phyloP scores from a whole-genome alignment of 2,113 vertebrate species.

The Proterorhinus semilunaris region DNA sequence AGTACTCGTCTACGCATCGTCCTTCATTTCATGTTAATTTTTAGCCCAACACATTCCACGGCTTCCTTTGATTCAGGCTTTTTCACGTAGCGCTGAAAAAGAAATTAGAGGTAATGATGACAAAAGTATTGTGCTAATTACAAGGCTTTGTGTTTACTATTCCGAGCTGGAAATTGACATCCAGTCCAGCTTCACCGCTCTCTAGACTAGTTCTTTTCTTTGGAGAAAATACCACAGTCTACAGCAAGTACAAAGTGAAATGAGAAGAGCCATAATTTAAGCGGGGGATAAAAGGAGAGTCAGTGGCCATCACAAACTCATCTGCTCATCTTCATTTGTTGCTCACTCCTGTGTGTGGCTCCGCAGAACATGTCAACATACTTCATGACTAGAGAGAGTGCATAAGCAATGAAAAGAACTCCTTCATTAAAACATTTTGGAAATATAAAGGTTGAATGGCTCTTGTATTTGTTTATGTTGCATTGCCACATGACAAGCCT shows the following conservation, averaged over 20 bases:
- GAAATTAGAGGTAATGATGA: slow-evolving; percentile 68
- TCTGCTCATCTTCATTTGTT: slow-evolving; percentile 70
- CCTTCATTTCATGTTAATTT: slow-evolving; percentile 44
- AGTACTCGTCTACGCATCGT: slow-evolving; percentile 2
- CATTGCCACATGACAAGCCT: too few relatives aligned
- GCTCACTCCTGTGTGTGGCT: slow-evolving; percentile 51
- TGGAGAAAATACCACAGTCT: slow-evolving; percentile 67
- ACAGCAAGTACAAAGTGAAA: slow-evolving; percentile 70
- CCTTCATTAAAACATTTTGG: background rate
- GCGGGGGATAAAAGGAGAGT: slow-evolving; percentile 51
- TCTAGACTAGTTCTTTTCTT: slow-evolving; percentile 46
- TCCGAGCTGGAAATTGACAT: slow-evolving; percentile 73
- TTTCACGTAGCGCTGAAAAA: slow-evolving; percentile 49
- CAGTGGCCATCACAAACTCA: slow-evolving; percentile 53
- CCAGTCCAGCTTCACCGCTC: slow-evolving; percentile 65
- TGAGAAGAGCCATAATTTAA: slow-evolving; percentile 68
- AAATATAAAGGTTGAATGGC: background rate
- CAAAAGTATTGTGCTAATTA: slow-evolving; percentile 78
- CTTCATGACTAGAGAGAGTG: slow-evolving; percentile 21
- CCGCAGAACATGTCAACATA: slow-evolving; percentile 51
- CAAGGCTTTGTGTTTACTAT: slow-evolving; percentile 77
- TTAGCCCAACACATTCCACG: slow-evolving; percentile 47
- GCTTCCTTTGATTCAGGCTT: slow-evolving; percentile 46
- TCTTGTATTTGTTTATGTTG: background rate
- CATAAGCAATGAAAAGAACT: background rate